Percentiles rank a stretch among this genome's conserved stretches.
Evolutionary conservation across 2,797 vertebrate species (phyloP).

Genomic region (Valencia hispanica): DNA sequence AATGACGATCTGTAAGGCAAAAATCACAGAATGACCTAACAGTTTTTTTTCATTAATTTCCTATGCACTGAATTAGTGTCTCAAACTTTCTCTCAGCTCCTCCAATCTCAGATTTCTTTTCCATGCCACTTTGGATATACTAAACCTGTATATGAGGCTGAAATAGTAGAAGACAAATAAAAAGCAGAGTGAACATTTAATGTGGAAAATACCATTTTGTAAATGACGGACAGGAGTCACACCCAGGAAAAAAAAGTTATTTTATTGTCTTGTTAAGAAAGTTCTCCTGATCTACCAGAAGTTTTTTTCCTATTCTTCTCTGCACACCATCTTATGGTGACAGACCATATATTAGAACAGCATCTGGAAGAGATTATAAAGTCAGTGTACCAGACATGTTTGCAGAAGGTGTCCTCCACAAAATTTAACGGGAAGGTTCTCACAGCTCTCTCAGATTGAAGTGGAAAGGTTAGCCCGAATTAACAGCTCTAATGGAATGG

Average conservation of each 20-base stretch:
- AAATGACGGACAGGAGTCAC: conserved; percentile 9
- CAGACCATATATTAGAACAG: background rate
- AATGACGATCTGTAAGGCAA: conserved; percentile 27
- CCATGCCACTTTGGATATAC: background rate
- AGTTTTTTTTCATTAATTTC: conserved; percentile 15
- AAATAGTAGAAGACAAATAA: conserved; percentile 8
- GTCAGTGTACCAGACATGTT: background rate
- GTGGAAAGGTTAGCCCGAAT: background rate
- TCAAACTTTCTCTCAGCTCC: background rate
- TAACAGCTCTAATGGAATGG: background rate
- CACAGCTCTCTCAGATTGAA: background rate
- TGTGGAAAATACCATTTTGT: conserved; percentile 20
- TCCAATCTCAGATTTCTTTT: background rate
- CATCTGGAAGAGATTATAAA: background rate
- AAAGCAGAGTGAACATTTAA: background rate
- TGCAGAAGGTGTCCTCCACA: background rate
- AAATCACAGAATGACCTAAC: conserved; percentile 37
- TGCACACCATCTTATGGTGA: conserved; percentile 1
- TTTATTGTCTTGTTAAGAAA: conserved; percentile 24
- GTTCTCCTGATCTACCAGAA: background rate
- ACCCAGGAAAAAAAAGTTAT: conserved; percentile 12
- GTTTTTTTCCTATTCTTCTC: background rate
- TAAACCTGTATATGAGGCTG: background rate
- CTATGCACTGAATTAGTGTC: background rate
- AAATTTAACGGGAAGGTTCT: background rate